Evolutionary conservation across 2,113 vertebrate genomes (phyloP), one percentile per base, ranked within the genome.

Genomic region (Otocyon megalotis): DNA sequence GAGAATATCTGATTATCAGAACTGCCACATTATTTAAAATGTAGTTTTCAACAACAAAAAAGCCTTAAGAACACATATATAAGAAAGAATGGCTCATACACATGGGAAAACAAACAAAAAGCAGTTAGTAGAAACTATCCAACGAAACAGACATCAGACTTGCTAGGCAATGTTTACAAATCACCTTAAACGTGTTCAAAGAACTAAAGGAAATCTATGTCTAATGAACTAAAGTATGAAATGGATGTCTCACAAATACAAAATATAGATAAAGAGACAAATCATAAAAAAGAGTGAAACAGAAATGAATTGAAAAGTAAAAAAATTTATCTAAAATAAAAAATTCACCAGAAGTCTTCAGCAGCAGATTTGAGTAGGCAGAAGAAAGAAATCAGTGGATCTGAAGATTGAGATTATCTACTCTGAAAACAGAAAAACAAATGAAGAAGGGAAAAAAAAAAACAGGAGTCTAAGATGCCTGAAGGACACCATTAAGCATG

Each of bases 11-110:
- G 53, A 79, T 71, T 77, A 92, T 88, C 83, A 94, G 50, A 71
- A 15, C 12, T 88, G 69, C 13, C 43, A 50, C 19, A 82, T 69
- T 94, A 56, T 77, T 84, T 91, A 83, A 83, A 94, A 94, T 53
- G 43, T 53, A 83, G 30, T 30, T 72, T 71, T 96, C 60, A 91
- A 91, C 43, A 60, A 87, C 90, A 89, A 91, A 62, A 56, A 93
- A 65, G 3, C 81, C 11, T 30, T 37, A 35, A 67, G 30, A 67
- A 60, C 43, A 43, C 7, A 43, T 43, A 43, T 48, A 35, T 19
- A 28, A 67, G 7, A 67, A 95, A 56, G 37, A 35, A 63, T 63
- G 20, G 22, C 32, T 85, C 58, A 60, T 35, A 71, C 1, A 56
- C 3, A 81, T 8, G 15, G 10, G n/a, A 63, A 53, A 37, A n/a